Percentiles rank a stretch among this genome's conserved stretches.
These are phyloP conservation scores for Scleropages formosus DNA, from an alignment of 2,797 vertebrate species.

Conservation along the genomic window DNA sequence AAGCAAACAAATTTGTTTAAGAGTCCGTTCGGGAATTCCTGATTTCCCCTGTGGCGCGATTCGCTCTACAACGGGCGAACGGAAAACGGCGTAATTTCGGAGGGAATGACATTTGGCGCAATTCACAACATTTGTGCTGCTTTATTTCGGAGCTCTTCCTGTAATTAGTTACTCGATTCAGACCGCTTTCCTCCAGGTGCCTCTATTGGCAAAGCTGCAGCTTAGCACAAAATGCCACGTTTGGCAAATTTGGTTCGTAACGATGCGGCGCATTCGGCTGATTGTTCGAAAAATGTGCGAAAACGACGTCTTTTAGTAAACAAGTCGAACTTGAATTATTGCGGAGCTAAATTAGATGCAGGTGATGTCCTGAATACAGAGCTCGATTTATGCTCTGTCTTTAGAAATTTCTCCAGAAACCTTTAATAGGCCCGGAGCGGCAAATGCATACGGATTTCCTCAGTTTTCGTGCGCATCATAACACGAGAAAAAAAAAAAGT, in stretches of 20 bases:
- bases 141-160: neutral
- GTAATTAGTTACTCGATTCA: conserved; percentile 1
- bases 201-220: neutral
- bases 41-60: neutral
- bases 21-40: neutral
- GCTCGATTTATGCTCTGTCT: neutral
- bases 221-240: neutral
- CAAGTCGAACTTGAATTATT: neutral
- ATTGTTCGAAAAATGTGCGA: neutral
- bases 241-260: conserved; percentile 12
- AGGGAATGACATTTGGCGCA: neutral
- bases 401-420: neutral
- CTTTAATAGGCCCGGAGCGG: too few relatives aligned
- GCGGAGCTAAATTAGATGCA: neutral
- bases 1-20: neutral
- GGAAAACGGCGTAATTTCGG: neutral
- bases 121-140: neutral
- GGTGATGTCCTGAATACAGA: conserved; percentile 9
- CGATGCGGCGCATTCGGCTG: neutral
- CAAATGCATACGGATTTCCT: too few relatives aligned
- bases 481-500: too few relatives aligned
- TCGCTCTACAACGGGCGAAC: neutral
- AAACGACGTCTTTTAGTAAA: conserved; percentile 12
- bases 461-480: too few relatives aligned
- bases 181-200: neutral